Evolutionary conservation across 2,888 invertebrate species (phyloP).

Genomic region (Macaria notata): DNA sequence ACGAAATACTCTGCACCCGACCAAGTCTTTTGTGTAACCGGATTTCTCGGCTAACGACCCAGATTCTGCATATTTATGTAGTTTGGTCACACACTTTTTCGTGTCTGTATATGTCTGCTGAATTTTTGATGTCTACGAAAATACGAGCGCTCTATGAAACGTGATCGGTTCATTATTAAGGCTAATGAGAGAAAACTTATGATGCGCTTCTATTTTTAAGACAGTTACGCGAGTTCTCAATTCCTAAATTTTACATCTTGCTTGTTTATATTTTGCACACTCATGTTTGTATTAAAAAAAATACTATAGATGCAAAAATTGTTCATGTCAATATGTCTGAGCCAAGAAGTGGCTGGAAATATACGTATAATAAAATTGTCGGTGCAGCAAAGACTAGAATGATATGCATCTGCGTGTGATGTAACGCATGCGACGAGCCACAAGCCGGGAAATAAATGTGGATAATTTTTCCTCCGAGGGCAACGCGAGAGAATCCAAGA

Average conservation of each 20-base stretch:
- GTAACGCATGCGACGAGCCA: background rate
- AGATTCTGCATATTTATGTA: conserved; percentile 67
- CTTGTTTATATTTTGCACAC: too few species aligned
- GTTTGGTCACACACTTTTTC: conserved; percentile 59
- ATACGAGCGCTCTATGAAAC: conserved; percentile 11
- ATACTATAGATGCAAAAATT: too few species aligned
- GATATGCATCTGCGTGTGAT: too few species aligned
- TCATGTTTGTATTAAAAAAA: too few species aligned
- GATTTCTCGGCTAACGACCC: conserved; percentile 72
- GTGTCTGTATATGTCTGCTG: conserved; percentile 43
- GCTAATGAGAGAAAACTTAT: background rate
- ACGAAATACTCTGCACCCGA: conserved; percentile 63
- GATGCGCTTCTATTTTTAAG: too few species aligned
- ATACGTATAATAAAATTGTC: too few species aligned
- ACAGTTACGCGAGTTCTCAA: too few species aligned
- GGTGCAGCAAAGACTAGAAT: too few species aligned
- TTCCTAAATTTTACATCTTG: too few species aligned
- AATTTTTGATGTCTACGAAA: conserved; percentile 23
- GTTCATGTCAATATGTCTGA: too few species aligned
- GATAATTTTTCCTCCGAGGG: conserved; percentile 57
- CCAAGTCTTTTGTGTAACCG: conserved; percentile 69
- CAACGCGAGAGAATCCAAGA: conserved; percentile 66
- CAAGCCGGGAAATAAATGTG: conserved; percentile 43
- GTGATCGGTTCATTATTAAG: conserved; percentile 6
- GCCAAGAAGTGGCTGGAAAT: too few species aligned